Conservation (phyloP, 2,797 vertebrate genomes). For the Manis crassicaudata region DNA sequence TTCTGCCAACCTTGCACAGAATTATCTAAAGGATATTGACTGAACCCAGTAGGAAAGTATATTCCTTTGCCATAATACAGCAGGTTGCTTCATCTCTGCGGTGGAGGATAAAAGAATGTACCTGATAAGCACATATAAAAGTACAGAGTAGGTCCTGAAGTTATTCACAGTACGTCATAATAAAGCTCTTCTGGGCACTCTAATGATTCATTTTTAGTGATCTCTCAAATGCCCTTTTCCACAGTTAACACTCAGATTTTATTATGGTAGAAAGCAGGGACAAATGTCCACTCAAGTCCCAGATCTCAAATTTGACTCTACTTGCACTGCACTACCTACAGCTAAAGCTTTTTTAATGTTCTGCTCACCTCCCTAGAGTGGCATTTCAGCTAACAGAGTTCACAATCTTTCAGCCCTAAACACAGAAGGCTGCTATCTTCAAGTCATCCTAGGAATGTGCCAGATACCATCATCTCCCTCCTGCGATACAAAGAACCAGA, state of each 20-base stretch:
- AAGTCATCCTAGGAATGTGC: slow-evolving; percentile 96
- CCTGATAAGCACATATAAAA: slow-evolving; percentile 76
- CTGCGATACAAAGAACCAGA: slow-evolving; percentile 87
- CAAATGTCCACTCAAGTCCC: slow-evolving; percentile 89
- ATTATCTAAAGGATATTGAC: slow-evolving; percentile 52
- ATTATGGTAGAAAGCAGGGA: slow-evolving; percentile 88
- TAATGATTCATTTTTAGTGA: slow-evolving; percentile 90
- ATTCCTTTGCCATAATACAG: slow-evolving; percentile 74
- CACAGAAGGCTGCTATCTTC: slow-evolving; percentile 90
- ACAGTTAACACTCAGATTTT: slow-evolving; percentile 89
- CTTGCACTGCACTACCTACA: slow-evolving; percentile 84
- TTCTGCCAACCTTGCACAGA: slow-evolving; percentile 55
- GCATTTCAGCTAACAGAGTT: slow-evolving; percentile 88
- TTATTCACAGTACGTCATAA: slow-evolving; percentile 84
- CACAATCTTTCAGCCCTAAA: slow-evolving; percentile 88
- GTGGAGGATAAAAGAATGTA: slow-evolving; percentile 73
- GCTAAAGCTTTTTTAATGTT: slow-evolving; percentile 88
- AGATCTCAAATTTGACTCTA: slow-evolving; percentile 88
- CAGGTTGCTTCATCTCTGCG: slow-evolving; percentile 74
- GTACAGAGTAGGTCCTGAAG: slow-evolving; percentile 74
- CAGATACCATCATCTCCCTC: slow-evolving; percentile 93
- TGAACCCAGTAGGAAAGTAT: slow-evolving; percentile 42
- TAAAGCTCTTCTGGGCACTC: slow-evolving; percentile 86
- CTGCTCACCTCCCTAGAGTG: slow-evolving; percentile 86
- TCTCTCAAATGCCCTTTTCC: slow-evolving; percentile 87